Conservation (phyloP, 2,113 vertebrate species). For the Suncus etruscus region DNA sequence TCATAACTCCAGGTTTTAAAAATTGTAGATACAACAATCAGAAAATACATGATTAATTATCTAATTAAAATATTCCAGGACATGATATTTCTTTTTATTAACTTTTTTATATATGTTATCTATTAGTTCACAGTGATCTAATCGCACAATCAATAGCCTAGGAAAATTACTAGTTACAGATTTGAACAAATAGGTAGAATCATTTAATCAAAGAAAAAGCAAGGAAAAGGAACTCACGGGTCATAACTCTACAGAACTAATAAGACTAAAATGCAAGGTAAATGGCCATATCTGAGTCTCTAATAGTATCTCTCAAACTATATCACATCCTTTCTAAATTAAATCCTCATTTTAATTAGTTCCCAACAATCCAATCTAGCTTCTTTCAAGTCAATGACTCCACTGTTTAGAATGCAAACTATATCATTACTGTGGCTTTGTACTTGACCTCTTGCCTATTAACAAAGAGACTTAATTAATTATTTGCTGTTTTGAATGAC, state of each 20-base stretch:
- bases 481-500: conserved; percentile 85
- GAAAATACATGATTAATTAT: not conserved
- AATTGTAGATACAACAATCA: not conserved
- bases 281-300: conserved; percentile 53
- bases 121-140: conserved; percentile 8
- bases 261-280: conserved; percentile 69
- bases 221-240: conserved; percentile 58
- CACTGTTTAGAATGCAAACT: conserved; percentile 84
- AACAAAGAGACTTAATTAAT: conserved; percentile 89
- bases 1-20: conserved; percentile 26
- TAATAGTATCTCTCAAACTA: conserved; percentile 84
- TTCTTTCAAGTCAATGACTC: conserved; percentile 83
- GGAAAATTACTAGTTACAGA: not conserved
- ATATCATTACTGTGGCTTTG: conserved; percentile 73
- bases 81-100: conserved; percentile 18
- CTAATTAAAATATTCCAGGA: conserved; percentile 57
- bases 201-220: conserved; percentile 31
- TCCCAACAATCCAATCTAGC: conserved; percentile 83
- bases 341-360: conserved; percentile 89
- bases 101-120: conserved; percentile 43
- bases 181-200: conserved; percentile 37
- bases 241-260: conserved; percentile 59
- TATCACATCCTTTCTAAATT: conserved; percentile 86
- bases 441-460: conserved; percentile 87
- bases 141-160: conserved; percentile 52